These are phyloP conservation scores for Microtus montanus DNA, from an alignment of 2,113 vertebrate species.

Conservation along the genomic window DNA sequence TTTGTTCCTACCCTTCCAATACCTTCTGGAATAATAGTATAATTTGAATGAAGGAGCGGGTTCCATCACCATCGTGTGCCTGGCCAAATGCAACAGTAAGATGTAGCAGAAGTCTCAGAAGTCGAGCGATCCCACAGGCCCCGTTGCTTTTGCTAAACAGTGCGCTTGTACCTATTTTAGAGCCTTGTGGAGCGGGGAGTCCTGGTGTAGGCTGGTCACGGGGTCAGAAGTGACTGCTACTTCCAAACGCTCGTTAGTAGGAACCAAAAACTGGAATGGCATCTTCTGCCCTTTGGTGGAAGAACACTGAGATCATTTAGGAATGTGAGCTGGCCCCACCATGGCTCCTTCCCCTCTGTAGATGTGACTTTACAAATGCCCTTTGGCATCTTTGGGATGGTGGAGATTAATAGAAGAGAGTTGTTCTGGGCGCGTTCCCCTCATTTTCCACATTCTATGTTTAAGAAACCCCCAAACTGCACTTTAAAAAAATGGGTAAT, in stretches of 20 bases:
- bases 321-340: neutral
- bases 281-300: neutral
- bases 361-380: neutral
- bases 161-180: neutral
- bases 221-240: neutral
- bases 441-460: neutral
- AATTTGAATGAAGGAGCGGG: neutral
- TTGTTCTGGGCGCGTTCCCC: neutral
- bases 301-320: neutral
- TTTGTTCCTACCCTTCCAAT: neutral
- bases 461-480: constrained; percentile 17
- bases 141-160: constrained; percentile 22
- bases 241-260: neutral
- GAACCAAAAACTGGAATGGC: neutral
- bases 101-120: neutral
- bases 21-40: constrained; percentile 14
- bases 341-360: neutral
- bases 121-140: neutral
- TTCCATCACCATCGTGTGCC: neutral
- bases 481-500: neutral
- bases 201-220: neutral
- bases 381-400: constrained; percentile 15
- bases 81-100: neutral
- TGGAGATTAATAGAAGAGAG: neutral
- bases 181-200: neutral